Base-by-base conservation (phyloP, 64 coral and sea anemone species). In the Dendronephthya gigantea region DNA sequence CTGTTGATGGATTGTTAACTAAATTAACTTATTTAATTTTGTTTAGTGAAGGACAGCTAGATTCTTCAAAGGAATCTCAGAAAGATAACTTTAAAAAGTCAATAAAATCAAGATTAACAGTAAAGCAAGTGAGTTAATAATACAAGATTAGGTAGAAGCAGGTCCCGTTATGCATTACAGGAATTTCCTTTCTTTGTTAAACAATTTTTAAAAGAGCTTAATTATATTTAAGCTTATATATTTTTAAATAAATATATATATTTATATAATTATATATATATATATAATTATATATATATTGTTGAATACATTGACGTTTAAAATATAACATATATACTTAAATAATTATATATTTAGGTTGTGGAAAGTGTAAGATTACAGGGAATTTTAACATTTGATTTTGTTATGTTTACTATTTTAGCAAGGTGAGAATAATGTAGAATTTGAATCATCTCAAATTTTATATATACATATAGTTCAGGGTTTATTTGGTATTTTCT, bases 341-440 rank as follows among this genome's bases (percentile, higher is more conserved):
- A 9, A 74, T 74, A 19, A 27, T 27, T 1, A 74, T 27, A 2
- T 74, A 6, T 35, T 74, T 39, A 79, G 72, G 72, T 79, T 36
- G 72, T 79, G 31, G 27, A 79, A 79, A 39, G 32, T 79, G 72
- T 79, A 37, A 10, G 36, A 79, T 13, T 12, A 19, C 72, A 79
- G 36, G 72, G 19, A 28, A 29, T 34, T 79, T 39, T 79, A 39
- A 79, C 72, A 36, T 79, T 79, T 79, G 72, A 79, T 79, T 79
- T 36, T 79, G 31, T 79, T 0, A 79, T 79, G 72, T 79, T 79
- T 35, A 79, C 72, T 19, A 33, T 79, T 8, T 79, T 79, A 79
- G 72, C 72, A 29, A 79, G 72, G 72, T 79, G 72, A 79, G 72
- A 62, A 5, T 1, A 27, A 7, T 62, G 4, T 1, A 19, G 25